Evolutionary conservation across 2,113 vertebrate species (phyloP).

Genomic region (Engraulis encrasicolus): DNA sequence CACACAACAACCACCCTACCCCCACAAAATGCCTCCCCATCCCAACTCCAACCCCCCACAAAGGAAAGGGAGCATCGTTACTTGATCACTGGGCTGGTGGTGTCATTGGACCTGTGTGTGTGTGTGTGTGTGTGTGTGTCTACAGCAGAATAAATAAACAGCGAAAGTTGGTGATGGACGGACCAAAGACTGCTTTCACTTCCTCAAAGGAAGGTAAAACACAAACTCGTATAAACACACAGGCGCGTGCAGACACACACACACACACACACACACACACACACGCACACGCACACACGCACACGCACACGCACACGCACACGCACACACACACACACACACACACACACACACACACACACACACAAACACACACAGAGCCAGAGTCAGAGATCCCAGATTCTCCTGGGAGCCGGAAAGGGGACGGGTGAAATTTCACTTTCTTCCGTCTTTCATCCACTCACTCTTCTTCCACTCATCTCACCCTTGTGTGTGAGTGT

Average conservation of each 20-base stretch:
- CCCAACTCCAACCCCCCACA: no score
- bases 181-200: conserved; percentile 35
- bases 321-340: no score
- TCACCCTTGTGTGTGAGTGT: conserved; percentile 3
- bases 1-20: background rate
- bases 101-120: background rate
- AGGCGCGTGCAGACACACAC: conserved; percentile 38
- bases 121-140: conserved; percentile 9
- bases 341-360: no score
- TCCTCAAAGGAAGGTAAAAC: conserved; percentile 60
- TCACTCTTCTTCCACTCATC: conserved; percentile 14
- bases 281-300: no score
- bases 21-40: no score
- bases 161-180: background rate
- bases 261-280: conserved; percentile 21
- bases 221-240: conserved; percentile 47
- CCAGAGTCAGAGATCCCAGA: background rate
- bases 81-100: background rate
- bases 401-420: conserved; percentile 26
- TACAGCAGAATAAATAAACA: background rate
- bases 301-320: no score
- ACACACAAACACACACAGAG: no score
- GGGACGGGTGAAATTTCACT: conserved; percentile 7
- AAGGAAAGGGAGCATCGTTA: background rate
- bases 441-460: background rate